Evolutionary conservation across 1,140 invertebrate species (phyloP).

Genomic region (Neotoxoptera formosana): DNA sequence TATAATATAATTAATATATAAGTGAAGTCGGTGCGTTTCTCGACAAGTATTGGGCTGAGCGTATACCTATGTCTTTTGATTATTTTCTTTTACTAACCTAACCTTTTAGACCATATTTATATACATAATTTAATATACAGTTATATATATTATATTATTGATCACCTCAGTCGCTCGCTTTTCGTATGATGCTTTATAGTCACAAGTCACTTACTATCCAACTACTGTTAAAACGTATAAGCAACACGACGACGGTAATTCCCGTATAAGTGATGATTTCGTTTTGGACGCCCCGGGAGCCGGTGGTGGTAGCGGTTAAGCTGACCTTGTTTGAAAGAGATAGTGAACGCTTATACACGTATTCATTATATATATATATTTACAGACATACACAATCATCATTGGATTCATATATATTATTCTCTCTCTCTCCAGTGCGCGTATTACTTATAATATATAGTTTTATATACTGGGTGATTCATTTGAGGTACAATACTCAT

Average conservation of each 20-base stretch:
- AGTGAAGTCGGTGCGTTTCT: no score
- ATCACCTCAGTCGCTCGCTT: background rate
- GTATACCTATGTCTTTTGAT: no score
- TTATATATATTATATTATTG: background rate
- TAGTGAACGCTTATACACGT: constrained; percentile 15
- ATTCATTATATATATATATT: background rate
- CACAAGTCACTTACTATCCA: background rate
- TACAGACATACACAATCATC: background rate
- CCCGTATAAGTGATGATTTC: constrained; percentile 18
- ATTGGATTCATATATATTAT: background rate
- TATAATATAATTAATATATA: no score
- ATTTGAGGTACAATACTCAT: no score
- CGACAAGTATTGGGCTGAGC: no score
- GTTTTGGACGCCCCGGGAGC: constrained; percentile 13
- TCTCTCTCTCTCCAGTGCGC: background rate
- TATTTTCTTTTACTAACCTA: no score
- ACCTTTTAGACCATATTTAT: background rate
- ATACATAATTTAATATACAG: background rate
- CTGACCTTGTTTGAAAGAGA: constrained; percentile 48
- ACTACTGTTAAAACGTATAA: background rate
- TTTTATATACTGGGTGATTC: no score
- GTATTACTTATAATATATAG: background rate
- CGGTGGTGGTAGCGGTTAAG: background rate
- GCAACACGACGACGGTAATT: constrained; percentile 21
- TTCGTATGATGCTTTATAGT: background rate